Evolutionary conservation across 2,797 vertebrate genomes (phyloP), one percentile per base, ranked within the genome.

Genomic region (Sebastes paucispinis): DNA sequence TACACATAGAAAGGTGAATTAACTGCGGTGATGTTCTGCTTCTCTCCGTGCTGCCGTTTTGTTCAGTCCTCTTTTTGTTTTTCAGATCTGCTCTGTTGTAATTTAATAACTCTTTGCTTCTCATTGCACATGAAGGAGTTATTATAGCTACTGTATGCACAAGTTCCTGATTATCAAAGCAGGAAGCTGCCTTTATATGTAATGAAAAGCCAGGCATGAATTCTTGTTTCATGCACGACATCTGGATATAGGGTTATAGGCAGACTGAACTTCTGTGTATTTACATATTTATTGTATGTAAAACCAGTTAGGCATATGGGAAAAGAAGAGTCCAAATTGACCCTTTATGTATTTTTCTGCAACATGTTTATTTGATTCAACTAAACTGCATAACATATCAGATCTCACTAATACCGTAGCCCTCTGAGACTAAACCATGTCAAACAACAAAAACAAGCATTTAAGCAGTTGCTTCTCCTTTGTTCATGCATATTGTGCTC

Each of bases 1-100:
- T 52, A 4, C 73, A 75, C 57, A 74, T n/a, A 81, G 47, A 87
- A 83, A 81, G 64, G 70, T 78, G 69, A 78, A 87, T 80, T 68
- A 81, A 54, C 47, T 16, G 2, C 66, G 59, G 60, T 57, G 39
- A 75, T 81, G 31, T 64, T 69, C 27, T 69, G 34, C 43, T 63
- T 43, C 22, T 60, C 34, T 66, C 39, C 64, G 18, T 66, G 62
- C 54, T 75, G 27, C 7, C 1, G 14, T 77, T 73, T 50, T 27
- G 55, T 77, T 73, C 43, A 8, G 6, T 22, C 77, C 10, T 54
- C 2, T 69, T 59, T 79, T 85, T 39, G 11, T 39, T 73, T 58
- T 66, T 62, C 20, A 59, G 2, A 64, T 79, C n/a, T 24, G 27
- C 57, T 47, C 32, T 39, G 24, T 62, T 71, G 4, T n/a, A 36